Evolutionary conservation across 2,113 vertebrate genomes (phyloP), one percentile per base, ranked within the genome.

Genomic region (Calidris pygmaea): DNA sequence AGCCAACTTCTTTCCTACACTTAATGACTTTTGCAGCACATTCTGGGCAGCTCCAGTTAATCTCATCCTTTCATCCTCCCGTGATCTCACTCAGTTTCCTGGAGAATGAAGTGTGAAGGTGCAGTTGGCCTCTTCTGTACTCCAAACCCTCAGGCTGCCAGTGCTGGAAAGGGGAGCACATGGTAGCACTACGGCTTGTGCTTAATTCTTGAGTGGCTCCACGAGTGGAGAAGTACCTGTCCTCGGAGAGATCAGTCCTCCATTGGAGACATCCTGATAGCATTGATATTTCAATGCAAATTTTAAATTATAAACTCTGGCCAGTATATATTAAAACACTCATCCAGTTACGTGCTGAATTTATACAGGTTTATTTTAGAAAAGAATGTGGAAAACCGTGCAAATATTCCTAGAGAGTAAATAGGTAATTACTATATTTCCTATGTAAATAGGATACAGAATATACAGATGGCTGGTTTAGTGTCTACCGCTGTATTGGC

Each of bases 41-140:
- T 94, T 93, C 86, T 81, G 85, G 88, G 73, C 87, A 94, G 92
- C 60, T 89, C 35, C 53, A 30, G 56, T 89, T 50, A 75, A 84
- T 93, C 73, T 94, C 48, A 30, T 81, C 30, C 56, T 93, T 90
- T 75, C 85, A 83, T 81, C 93, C 72, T 86, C 63, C 73, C 79
- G 73, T 92, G 83, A 75, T 89, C 92, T 95, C 73, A 19, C 47
- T 94, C 15, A 2, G 72, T 71, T 92, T 96, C 70, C 63, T 81
- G 88, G 76, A 93, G 82, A 80, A 71, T 71, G 80, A 95, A 84
- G 65, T 92, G 83, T 94, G 86, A 87, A 87, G 85, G 83, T 90
- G 60, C 79, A 68, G 43, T 89, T 93, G 78, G 50, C 55, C 71
- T 68, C 53, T 74, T 45, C 82, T 60, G 18, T 65, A 4, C 3